Percentiles rank a stretch among this genome's conserved stretches.
These are phyloP conservation scores for Aradophagus sp. DNA, from an alignment of 1,140 invertebrate species.

Conservation along the genomic window DNA sequence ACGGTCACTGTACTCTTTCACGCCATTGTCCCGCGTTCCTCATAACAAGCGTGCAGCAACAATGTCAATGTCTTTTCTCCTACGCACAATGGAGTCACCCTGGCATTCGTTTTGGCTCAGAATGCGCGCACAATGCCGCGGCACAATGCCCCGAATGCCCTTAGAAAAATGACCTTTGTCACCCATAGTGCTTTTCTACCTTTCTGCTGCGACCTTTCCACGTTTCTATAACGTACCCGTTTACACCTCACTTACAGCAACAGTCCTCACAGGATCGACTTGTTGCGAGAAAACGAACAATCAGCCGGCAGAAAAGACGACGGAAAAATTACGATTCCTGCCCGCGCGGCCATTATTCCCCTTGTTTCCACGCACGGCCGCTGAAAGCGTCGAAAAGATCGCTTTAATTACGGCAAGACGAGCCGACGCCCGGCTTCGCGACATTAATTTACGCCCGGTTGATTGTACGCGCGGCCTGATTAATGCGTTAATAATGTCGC, in stretches of 20 bases:
- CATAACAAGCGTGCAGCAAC: constrained; percentile 62
- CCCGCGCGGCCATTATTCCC: constrained; percentile 8
- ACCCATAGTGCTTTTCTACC: constrained; percentile 59
- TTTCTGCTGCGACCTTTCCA: constrained; percentile 51
- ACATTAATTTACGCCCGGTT: too few species aligned
- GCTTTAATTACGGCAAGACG: too few species aligned
- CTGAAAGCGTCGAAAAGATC: too few species aligned
- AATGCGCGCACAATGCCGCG: constrained; percentile 56
- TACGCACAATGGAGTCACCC: constrained; percentile 58
- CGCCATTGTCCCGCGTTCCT: constrained; percentile 58
- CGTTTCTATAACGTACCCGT: constrained; percentile 45
- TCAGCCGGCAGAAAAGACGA: constrained; percentile 38
- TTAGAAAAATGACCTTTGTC: constrained; percentile 64
- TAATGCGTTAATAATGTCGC: too few species aligned
- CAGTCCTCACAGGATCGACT: constrained; percentile 45
- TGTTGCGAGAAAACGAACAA: constrained; percentile 53
- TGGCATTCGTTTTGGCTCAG: constrained; percentile 58
- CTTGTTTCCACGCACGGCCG: constrained; percentile 6
- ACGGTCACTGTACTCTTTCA: constrained; percentile 61
- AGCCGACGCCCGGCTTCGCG: too few species aligned
- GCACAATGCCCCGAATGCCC: constrained; percentile 60
- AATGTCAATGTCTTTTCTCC: constrained; percentile 63
- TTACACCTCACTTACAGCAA: constrained; percentile 53
- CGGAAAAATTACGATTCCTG: constrained; percentile 31
- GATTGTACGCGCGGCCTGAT: too few species aligned